Evolutionary conservation across 2,888 invertebrate genomes (phyloP), one percentile per base, ranked within the genome.

Genomic region (Chymomyza amoena): DNA sequence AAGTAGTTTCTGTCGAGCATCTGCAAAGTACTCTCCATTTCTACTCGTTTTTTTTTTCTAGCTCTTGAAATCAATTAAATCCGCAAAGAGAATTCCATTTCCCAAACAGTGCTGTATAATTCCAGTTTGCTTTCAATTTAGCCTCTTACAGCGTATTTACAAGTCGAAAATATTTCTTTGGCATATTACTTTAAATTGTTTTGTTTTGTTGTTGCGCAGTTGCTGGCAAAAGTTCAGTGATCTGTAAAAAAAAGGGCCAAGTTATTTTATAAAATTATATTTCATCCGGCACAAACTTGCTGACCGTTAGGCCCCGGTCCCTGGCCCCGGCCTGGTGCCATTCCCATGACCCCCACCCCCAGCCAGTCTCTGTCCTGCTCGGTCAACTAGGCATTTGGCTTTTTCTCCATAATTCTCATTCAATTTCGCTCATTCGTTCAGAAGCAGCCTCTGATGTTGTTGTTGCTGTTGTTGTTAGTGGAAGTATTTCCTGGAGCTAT

Each of bases 241-340:
- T 88, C 87, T 88, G 82, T 72, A 72, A 84, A 84, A 85, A 88
- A 75, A 84, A 36, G 77, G 88, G 70, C 82, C 82, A 82, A 84
- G 73, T 87, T 88, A 80, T 88, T 88, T 87, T 81, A 80, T 63
- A 75, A 84, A 84, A 77, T 78, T 74, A 71, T 77, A 68, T 78
- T 78, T 78, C 75, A 73, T 75, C 66, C 56, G 60, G 18, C 54
- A 32, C 32, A 10, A 15, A 13, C 39, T 39, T 54, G 32, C 13
- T 61, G 25, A 51, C 45, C n/a, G 45, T 16, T 16, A 10, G 60
- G n/a, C 50, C n/a, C 56, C 45, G 25, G 60, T 5, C 16, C n/a
- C 56, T 36, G 25, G 63, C n/a, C 13, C 62, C n/a, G 62, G 9
- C 20, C n/a, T 32, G 25, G 1, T 25, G 4, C 4, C 25, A 4